These are phyloP conservation scores for Tragulus kanchil DNA, from an alignment of 2,113 vertebrate species.

Conservation along the genomic window DNA sequence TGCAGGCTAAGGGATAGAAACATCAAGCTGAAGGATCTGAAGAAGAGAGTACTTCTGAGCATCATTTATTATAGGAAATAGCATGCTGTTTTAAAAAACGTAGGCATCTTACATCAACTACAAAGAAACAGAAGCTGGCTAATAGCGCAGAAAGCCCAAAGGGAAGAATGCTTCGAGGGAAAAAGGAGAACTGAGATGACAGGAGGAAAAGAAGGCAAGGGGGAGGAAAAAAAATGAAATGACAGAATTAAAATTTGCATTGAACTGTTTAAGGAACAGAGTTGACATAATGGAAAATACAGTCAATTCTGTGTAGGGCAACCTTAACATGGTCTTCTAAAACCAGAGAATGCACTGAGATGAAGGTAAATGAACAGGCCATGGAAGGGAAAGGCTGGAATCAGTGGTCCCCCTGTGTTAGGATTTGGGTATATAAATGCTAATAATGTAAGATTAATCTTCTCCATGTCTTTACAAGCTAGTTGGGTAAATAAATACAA, in stretches of 20 bases:
- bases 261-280: neutral
- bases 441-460: neutral
- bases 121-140: neutral
- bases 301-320: neutral
- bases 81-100: neutral
- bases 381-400: neutral
- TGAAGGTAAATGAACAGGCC: neutral
- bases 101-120: neutral
- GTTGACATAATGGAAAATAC: neutral
- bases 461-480: neutral
- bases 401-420: accelerated
- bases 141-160: neutral
- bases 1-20: neutral
- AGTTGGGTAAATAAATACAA: neutral
- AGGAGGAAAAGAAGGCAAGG: neutral
- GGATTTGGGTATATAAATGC: neutral
- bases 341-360: neutral
- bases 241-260: slow-evolving; percentile 2
- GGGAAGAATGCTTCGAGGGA: neutral
- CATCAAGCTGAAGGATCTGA: neutral
- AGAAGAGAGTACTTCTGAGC: neutral
- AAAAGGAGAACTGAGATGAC: neutral
- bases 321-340: neutral
- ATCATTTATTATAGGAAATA: slow-evolving; percentile 10
- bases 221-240: neutral